Base-by-base conservation (phyloP, 2,113 vertebrate genomes). In the Serinus canaria region DNA sequence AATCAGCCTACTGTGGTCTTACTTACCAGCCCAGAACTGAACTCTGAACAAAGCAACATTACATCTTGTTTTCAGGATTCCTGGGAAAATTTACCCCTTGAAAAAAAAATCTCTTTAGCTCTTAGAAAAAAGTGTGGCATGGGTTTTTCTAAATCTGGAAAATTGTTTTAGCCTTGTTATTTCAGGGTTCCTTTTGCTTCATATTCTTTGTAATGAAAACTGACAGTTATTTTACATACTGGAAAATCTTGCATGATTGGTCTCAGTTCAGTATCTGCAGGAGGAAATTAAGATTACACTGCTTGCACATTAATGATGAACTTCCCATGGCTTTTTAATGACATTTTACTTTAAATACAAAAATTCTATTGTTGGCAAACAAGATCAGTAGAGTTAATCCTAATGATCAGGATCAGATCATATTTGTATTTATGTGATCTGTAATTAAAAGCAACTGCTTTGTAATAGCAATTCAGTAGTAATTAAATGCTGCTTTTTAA, bases 251-350 rank as follows among this genome's bases (percentile, higher is more conserved):
- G 87, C 72, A 9, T 47, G 46, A 90, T 87, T 66, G 79, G 62
- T 91, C 95, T 83, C 55, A n/a, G 72, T n/a, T 96, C 74, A 35
- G 4, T 91, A 76, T 94, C 96, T 92, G 69, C 76, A 90, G 78
- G 82, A 94, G 73, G 62, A 96, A 90, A 95, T 88, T 43, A 96
- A 78, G 63, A 67, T 73, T 83, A 27, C 60, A 19, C 68, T 90
- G 50, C 80, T 64, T 80, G 70, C 87, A 59, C 82, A 68, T 89
- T 75, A 76, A 49, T 59, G 59, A 59, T 83, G 44, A 68, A 49
- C 59, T 87, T 95, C 78, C 84, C 10, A 2, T 88, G 94, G 82
- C 86, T 88, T 94, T 90, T 87, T 80, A 96, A 96, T 95, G 81
- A 59, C 37, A 49, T 91, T 80, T 81, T 18, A 9, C 67, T 92